Conservation (phyloP, 2,888 invertebrate species). For the Agrotis segetum region DNA sequence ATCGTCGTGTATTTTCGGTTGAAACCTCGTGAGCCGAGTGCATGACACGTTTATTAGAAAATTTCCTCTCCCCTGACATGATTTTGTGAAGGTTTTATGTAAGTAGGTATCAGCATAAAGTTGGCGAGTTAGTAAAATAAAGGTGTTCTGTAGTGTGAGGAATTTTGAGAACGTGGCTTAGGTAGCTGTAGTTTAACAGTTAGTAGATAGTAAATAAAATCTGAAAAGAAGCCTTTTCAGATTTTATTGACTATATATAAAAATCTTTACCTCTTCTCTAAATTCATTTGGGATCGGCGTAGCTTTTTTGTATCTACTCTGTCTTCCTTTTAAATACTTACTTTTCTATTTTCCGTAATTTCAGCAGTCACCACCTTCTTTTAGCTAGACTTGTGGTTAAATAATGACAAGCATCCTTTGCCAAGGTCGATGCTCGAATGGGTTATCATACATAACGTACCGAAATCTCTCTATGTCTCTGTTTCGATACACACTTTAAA, state of each 20-base stretch:
- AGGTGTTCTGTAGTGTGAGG: conserved; percentile 23
- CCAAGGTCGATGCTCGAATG: not conserved
- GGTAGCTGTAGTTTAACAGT: not conserved
- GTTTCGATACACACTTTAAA: not conserved
- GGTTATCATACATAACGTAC: not conserved
- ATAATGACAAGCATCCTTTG: not conserved
- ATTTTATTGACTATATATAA: no score
- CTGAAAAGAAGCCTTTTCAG: no score
- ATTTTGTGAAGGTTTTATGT: conserved; percentile 62
- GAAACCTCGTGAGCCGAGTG: conserved; percentile 75
- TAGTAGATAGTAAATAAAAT: not conserved
- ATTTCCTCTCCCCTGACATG: conserved; percentile 68
- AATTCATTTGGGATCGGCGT: no score
- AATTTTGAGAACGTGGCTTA: conserved; percentile 15
- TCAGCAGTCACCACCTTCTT: no score
- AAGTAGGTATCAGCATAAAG: conserved; percentile 60
- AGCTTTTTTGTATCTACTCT: no score
- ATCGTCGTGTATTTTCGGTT: conserved; percentile 74
- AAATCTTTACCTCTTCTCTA: no score
- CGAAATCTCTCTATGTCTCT: not conserved
- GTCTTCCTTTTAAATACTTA: no score
- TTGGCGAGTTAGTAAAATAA: conserved; percentile 48
- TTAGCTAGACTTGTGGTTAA: not conserved
- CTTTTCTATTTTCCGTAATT: no score
- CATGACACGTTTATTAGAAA: conserved; percentile 85